Percentiles rank a stretch among this genome's conserved stretches.
Conservation (phyloP, 1,140 invertebrate species). For the Drosophila simulans region DNA sequence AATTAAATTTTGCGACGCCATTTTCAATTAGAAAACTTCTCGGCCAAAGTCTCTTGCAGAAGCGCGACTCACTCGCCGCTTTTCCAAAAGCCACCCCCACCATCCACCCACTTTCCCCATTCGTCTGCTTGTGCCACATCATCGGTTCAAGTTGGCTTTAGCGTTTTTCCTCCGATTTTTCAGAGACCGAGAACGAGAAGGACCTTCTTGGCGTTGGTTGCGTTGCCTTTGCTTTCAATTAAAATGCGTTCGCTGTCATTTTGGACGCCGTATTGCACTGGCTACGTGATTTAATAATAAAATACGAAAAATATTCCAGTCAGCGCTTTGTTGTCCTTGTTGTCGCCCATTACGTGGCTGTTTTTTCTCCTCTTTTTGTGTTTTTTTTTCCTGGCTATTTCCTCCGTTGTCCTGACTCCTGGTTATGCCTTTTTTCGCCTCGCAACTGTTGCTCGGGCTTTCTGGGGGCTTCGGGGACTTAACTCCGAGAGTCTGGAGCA, state of each 20-base stretch:
- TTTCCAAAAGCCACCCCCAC: background rate
- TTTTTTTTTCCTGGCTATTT: constrained; percentile 1
- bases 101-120: constrained; percentile 8
- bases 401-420: constrained; percentile 1
- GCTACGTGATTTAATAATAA: constrained; percentile 83
- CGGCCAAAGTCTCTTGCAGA: constrained; percentile 65
- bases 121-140: constrained; percentile 42
- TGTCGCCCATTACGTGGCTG: constrained; percentile 72
- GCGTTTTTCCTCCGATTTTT: constrained; percentile 8
- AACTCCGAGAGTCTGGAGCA: constrained; percentile 4
- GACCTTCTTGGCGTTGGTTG: constrained; percentile 7
- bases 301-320: constrained; percentile 76
- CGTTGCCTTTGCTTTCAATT: constrained; percentile 68
- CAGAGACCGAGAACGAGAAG: background rate
- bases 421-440: constrained; percentile 2
- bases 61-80: constrained; percentile 17
- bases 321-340: constrained; percentile 72
- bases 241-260: constrained; percentile 83
- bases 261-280: constrained; percentile 81
- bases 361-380: constrained; percentile 24
- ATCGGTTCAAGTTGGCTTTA: constrained; percentile 39
- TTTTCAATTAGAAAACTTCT: constrained; percentile 82
- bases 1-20: constrained; percentile 82
- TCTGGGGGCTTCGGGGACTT: constrained; percentile 9
- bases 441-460: constrained; percentile 64